phyloP scores from a whole-genome alignment of 2,888 invertebrate species.

The Hipparchia semele region DNA sequence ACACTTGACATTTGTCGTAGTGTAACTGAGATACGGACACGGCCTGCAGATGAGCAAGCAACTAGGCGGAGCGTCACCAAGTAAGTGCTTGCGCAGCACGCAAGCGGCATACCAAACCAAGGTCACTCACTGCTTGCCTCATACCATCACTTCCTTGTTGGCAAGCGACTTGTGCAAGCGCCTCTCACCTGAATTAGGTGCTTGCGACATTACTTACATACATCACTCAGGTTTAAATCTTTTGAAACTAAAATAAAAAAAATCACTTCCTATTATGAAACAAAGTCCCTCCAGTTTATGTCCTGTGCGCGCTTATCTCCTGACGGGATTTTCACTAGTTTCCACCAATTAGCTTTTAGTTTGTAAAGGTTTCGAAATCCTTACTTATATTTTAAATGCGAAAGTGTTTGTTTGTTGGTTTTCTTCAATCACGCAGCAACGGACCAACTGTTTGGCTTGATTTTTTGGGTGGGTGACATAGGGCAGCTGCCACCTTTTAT shows the following conservation, averaged over 20 bases:
- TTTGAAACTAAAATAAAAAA: conserved; percentile 15
- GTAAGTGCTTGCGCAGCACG: conserved; percentile 56
- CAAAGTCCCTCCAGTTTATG: no score
- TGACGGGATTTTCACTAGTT: no score
- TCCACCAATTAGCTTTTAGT: no score
- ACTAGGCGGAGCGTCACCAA: conserved; percentile 41
- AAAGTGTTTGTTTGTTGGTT: no score
- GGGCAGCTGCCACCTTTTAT: no score
- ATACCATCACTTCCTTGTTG: conserved; percentile 77
- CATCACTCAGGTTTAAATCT: conserved; percentile 36
- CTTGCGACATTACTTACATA: conserved; percentile 58
- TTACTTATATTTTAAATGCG: no score
- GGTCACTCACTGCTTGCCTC: conserved; percentile 64
- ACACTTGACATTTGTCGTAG: no score
- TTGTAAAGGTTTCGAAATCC: no score
- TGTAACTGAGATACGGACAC: not conserved
- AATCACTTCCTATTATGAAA: not conserved
- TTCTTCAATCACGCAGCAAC: no score
- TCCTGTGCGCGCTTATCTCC: no score
- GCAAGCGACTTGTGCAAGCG: conserved; percentile 69
- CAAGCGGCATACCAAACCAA: conserved; percentile 66
- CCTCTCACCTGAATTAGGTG: conserved; percentile 77
- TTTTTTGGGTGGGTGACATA: no score
- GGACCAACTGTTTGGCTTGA: no score
- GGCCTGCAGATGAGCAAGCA: conserved; percentile 38